Percentiles rank a stretch among this genome's conserved stretches.
These are phyloP conservation scores for Cataglyphis albicans DNA, from an alignment of 2,888 invertebrate genomes.

Conservation along the genomic window DNA sequence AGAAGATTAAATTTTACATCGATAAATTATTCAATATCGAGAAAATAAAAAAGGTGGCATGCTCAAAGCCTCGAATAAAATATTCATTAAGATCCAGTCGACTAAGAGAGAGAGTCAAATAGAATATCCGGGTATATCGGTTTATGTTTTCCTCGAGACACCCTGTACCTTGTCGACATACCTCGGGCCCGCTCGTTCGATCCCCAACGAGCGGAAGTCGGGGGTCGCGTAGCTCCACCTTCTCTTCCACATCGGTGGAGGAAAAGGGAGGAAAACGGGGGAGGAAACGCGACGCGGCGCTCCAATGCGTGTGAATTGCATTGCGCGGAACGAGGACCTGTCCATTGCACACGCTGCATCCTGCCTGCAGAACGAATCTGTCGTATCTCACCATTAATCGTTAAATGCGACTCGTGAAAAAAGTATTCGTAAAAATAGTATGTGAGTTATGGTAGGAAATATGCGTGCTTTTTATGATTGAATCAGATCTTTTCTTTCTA, in stretches of 20 bases:
- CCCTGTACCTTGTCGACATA: conserved; percentile 53
- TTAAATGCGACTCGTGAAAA: conserved; percentile 19
- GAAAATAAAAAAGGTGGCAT: neutral
- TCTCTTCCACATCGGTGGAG: conserved; percentile 54
- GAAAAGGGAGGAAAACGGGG: conserved; percentile 34
- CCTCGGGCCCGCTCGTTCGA: conserved; percentile 43
- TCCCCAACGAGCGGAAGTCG: conserved; percentile 53
- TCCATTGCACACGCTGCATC: conserved; percentile 24
- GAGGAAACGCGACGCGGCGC: conserved; percentile 15
- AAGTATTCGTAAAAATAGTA: neutral
- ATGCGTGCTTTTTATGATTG: neutral
- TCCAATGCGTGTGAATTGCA: conserved; percentile 51
- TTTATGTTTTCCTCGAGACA: conserved; percentile 47
- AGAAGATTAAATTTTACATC: neutral
- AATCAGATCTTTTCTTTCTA: neutral
- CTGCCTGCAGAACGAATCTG: neutral
- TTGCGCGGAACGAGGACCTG: conserved; percentile 39
- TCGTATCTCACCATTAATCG: neutral
- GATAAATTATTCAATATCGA: neutral
- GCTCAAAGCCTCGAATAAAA: neutral
- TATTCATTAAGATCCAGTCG: neutral
- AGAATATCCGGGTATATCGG: neutral
- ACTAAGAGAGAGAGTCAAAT: neutral
- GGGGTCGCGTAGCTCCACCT: conserved; percentile 51
- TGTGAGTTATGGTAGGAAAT: neutral